A percentile compares a stretch with the other conserved stretches of the same genome.
Evolutionary conservation across 1,140 invertebrate genomes (phyloP).

Genomic region (Saccostrea cuccullata): DNA sequence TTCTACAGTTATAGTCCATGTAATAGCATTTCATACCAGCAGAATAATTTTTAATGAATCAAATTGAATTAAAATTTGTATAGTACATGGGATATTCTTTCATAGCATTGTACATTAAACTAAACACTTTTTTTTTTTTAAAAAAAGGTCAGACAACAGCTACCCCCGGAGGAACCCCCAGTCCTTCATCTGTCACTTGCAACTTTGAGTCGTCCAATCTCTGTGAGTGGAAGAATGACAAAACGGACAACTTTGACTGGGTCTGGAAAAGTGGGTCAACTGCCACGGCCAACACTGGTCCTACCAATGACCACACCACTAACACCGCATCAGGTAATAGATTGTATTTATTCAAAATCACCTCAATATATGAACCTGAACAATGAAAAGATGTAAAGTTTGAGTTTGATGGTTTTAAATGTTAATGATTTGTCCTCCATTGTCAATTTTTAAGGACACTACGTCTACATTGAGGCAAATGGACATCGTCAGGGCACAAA

Average conservation of each 20-base stretch:
- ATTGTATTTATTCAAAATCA: too few relatives aligned
- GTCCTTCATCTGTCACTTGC: conserved; percentile 55
- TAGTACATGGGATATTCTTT: neutral
- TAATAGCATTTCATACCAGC: too few relatives aligned
- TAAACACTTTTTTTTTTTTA: neutral
- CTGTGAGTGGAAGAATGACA: conserved; percentile 74
- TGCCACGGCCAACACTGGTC: conserved; percentile 67
- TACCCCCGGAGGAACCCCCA: neutral
- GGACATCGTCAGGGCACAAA: conserved; percentile 59
- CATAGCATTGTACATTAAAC: neutral
- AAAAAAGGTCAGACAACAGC: neutral
- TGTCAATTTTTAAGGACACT: conserved; percentile 63
- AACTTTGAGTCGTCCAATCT: conserved; percentile 72
- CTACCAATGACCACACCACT: conserved; percentile 73
- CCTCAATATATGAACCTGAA: too few relatives aligned
- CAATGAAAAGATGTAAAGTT: neutral
- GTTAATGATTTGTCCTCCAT: neutral
- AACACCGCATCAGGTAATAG: conserved; percentile 65
- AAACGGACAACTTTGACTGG: conserved; percentile 73
- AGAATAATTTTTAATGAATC: too few relatives aligned
- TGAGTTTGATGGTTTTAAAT: neutral
- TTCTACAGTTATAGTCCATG: too few relatives aligned
- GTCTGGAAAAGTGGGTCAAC: conserved; percentile 56
- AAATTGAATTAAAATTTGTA: neutral
- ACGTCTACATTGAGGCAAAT: conserved; percentile 69